A percentile compares a stretch with the other conserved stretches of the same genome.
These are phyloP conservation scores for Rhopilema esculentum DNA, from an alignment of 30 jellyfish, hydroid and myxozoan genomes.

Conservation along the genomic window DNA sequence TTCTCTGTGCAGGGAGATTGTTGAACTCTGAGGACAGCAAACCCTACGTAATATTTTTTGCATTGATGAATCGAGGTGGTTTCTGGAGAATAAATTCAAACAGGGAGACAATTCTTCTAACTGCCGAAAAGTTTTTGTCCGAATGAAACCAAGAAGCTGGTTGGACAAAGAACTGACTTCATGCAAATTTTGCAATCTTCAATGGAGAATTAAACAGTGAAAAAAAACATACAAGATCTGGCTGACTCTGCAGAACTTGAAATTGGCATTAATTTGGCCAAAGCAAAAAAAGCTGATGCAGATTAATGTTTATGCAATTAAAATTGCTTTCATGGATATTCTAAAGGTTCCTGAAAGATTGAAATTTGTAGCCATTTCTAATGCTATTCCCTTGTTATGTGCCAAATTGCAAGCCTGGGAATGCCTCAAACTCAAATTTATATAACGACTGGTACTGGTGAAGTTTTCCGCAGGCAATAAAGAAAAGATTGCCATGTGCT, in stretches of 20 bases:
- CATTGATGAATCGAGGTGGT: slow-evolving; percentile 2
- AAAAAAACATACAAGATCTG: not conserved
- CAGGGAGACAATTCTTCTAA: not conserved
- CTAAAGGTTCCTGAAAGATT: not conserved
- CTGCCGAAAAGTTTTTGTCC: not conserved
- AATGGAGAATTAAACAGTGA: not conserved
- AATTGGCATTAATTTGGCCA: slow-evolving; percentile 1
- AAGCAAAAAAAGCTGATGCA: not conserved
- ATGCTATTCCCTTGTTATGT: not conserved
- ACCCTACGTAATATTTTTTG: not conserved
- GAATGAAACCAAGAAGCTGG: not conserved
- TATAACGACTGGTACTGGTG: not conserved
- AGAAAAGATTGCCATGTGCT: not conserved
- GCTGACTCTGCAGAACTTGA: slow-evolving; percentile 24
- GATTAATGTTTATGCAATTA: not conserved
- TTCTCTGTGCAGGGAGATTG: not conserved
- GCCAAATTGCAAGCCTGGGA: not conserved
- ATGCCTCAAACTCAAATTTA: not conserved
- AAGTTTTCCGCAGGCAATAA: not conserved
- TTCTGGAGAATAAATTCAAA: slow-evolving; percentile 1
- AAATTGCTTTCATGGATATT: not conserved
- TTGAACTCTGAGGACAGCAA: not conserved
- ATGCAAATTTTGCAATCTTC: slow-evolving; percentile 1
- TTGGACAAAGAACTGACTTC: not conserved
- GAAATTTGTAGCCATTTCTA: not conserved